phyloP scores from a whole-genome alignment of 2,113 vertebrate genomes.

The Setophaga kirtlandii region DNA sequence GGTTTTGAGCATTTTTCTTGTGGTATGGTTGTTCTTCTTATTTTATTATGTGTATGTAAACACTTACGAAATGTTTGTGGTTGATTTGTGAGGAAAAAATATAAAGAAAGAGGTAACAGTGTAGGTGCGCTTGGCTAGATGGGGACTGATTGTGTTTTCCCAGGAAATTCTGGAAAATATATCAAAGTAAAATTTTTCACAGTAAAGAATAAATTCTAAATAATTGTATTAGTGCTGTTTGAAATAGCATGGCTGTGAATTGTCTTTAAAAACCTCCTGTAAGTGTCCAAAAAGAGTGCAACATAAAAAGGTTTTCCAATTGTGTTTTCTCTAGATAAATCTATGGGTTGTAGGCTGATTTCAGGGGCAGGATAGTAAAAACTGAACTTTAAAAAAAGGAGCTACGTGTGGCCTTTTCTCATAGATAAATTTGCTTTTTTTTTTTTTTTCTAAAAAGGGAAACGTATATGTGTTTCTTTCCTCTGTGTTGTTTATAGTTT shows the following conservation, averaged over 20 bases:
- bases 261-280: conserved; percentile 37
- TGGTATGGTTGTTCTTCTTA: neutral
- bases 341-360: neutral
- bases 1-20: conserved; percentile 21
- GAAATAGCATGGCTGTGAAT: neutral
- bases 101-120: neutral
- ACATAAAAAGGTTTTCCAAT: conserved; percentile 25
- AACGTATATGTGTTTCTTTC: neutral
- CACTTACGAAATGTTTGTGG: neutral
- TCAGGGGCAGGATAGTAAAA: conserved; percentile 37
- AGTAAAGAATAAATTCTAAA: conserved; percentile 56
- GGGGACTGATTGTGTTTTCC: conserved; percentile 38
- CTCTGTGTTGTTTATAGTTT: conserved; percentile 41
- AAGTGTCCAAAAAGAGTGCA: conserved; percentile 35
- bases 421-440: neutral
- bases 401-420: neutral
- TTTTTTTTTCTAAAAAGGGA: neutral
- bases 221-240: conserved; percentile 17
- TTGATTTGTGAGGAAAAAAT: conserved; percentile 22
- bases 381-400: neutral
- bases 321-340: conserved; percentile 40
- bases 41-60: conserved; percentile 28
- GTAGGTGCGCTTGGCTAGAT: conserved; percentile 13
- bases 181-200: conserved; percentile 39
- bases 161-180: conserved; percentile 49